phyloP scores from a whole-genome alignment of 2,888 invertebrate species.

The Agrochola lychnidis region DNA sequence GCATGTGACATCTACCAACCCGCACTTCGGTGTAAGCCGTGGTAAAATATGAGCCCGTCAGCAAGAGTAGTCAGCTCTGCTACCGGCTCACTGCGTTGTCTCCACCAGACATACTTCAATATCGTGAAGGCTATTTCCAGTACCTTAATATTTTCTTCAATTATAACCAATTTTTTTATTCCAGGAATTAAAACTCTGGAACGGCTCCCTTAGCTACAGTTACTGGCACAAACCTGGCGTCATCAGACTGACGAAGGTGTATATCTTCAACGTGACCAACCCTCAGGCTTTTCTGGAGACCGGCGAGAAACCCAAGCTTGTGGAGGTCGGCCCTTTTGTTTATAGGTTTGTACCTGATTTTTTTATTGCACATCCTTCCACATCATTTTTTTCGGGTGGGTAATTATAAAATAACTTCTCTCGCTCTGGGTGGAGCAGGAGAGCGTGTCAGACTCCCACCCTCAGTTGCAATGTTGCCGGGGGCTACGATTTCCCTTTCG shows the following conservation, averaged over 20 bases:
- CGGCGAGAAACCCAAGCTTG: slow-evolving; percentile 95
- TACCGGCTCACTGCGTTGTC: neutral
- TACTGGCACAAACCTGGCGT: slow-evolving; percentile 97
- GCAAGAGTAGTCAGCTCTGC: neutral
- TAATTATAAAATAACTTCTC: no score
- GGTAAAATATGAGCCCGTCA: neutral
- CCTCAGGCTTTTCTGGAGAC: slow-evolving; percentile 94
- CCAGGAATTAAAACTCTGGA: slow-evolving; percentile 96
- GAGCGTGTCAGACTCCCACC: no score
- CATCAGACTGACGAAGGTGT: slow-evolving; percentile 95
- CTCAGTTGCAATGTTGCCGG: no score
- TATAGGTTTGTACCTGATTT: slow-evolving; percentile 92
- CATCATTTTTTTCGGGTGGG: no score
- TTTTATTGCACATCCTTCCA: neutral
- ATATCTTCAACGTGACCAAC: slow-evolving; percentile 97
- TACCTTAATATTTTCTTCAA: neutral
- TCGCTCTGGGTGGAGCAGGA: no score
- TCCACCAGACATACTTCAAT: no score
- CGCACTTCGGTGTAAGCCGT: no score
- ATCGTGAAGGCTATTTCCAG: neutral
- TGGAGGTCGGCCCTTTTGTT: slow-evolving; percentile 96
- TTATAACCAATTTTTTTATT: slow-evolving; percentile 54
- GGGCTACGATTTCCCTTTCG: no score
- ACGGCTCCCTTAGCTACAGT: slow-evolving; percentile 96
- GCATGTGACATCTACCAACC: no score